Evolutionary conservation across 2,113 vertebrate genomes (phyloP).

Genomic region (Microtus richardsoni): DNA sequence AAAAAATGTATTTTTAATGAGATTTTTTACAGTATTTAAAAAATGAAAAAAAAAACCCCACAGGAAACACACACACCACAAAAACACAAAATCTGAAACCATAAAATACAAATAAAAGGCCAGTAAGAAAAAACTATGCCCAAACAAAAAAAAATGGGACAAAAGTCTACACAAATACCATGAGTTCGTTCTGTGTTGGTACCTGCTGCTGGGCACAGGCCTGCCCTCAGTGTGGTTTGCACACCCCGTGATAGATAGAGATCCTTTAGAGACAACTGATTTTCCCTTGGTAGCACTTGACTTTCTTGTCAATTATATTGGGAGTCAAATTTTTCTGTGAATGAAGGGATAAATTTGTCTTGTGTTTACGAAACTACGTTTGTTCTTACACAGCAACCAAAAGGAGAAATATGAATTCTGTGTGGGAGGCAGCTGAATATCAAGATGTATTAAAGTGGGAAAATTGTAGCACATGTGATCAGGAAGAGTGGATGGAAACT

Average conservation of each 20-base stretch:
- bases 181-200: background rate
- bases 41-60: background rate
- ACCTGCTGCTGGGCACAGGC: background rate
- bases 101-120: background rate
- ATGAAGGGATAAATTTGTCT: background rate
- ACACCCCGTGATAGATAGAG: background rate
- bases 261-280: background rate
- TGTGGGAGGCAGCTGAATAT: background rate
- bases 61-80: background rate
- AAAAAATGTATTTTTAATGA: background rate
- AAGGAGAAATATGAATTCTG: conserved; percentile 41
- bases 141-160: background rate
- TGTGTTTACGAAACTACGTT: conserved; percentile 19
- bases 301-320: conserved; percentile 4
- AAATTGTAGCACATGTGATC: background rate
- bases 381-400: conserved; percentile 19
- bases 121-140: background rate
- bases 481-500: background rate
- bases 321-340: background rate
- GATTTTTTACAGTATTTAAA: background rate
- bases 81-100: background rate
- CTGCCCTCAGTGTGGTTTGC: background rate
- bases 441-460: conserved; percentile 16
- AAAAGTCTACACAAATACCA: background rate
- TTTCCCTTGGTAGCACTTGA: background rate